phyloP scores from a whole-genome alignment of 2,797 vertebrate genomes.

The Chromis chromis region DNA sequence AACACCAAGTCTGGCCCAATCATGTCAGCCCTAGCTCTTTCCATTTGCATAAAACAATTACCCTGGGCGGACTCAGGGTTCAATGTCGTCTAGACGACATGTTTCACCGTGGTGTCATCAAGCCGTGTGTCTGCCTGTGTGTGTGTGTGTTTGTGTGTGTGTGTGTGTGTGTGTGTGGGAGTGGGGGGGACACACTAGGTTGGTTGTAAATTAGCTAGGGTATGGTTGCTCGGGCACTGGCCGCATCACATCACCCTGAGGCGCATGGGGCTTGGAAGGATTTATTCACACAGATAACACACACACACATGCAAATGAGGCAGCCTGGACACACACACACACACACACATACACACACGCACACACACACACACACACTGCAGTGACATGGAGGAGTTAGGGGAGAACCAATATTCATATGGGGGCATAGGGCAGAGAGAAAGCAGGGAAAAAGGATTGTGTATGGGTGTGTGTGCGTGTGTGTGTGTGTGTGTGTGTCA shows the following conservation, averaged over 20 bases:
- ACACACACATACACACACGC: conserved; percentile 60
- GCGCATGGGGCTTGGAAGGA: conserved; percentile 90
- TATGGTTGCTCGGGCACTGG: conserved; percentile 88
- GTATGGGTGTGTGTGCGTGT: conserved; percentile 30
- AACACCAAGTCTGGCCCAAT: conserved; percentile 78
- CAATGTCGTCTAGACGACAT: conserved; percentile 94
- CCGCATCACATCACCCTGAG: conserved; percentile 89
- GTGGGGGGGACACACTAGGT: conserved; percentile 86
- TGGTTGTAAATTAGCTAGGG: conserved; percentile 94
- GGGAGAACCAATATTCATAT: conserved; percentile 89
- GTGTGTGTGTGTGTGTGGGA: conserved; percentile 25
- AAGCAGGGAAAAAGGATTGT: conserved; percentile 54
- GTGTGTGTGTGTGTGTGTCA: conserved; percentile 23
- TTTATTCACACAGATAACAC: conserved; percentile 98
- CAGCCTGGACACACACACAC: conserved; percentile 58
- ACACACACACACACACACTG: conserved; percentile 66
- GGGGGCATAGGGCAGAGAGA: conserved; percentile 81
- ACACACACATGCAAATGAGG: conserved; percentile 76
- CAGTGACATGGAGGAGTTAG: conserved; percentile 93
- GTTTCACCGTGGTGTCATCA: conserved; percentile 89
- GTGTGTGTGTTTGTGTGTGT: conserved; percentile 43
- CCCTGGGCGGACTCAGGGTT: conserved; percentile 87
- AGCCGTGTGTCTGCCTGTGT: conserved; percentile 67
- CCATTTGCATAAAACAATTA: conserved; percentile 96
- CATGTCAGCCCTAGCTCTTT: conserved; percentile 83